Base-by-base conservation (phyloP, 2,113 vertebrate genomes). In the Monopterus albus region DNA sequence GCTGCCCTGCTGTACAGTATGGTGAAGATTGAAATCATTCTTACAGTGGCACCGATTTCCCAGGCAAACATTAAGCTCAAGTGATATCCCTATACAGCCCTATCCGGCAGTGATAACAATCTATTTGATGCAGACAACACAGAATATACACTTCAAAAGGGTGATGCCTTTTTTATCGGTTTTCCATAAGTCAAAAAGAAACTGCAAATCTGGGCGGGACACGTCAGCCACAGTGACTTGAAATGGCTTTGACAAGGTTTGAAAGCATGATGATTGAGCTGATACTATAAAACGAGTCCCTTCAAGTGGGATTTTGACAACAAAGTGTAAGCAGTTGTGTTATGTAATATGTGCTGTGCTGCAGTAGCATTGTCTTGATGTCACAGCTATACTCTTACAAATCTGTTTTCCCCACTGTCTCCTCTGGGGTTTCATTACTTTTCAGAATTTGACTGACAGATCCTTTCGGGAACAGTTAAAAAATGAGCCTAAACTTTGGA, bases 401-500 rank as follows among this genome's bases (percentile, higher is more conserved):
- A 49, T 68, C 31, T 39, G 33, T 39, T 51, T 83, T 62, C 51
- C 35, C 45, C 59, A 17, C 33, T 4, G 2, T 18, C 38, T 79
- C 74, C 46, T 81, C 58, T 45, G 87, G 81, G 76, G 45, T 72
- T 82, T 83, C 39, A 68, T 74, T 77, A 79, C 72, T 67, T 62
- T 51, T 70, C 47, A 50, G 28, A 46, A 52, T 78, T 82, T 86
- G 72, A 83, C 65, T 81, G 86, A 60, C 81, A 84, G 26, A 61
- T 77, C 63, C 65, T 66, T 81, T 76, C 46, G 60, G 66, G 55
- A 79, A 58, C 33, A 15, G 72, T 74, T 70, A 70, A 74, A n/a
- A 74, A 79, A 79, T 35, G 21, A 70, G 65, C 52, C 36, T 31
- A 53, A 84, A 87, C 64, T 84, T 75, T 58, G 66, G 72, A 80